Percentiles rank a stretch among this genome's conserved stretches.
Evolutionary conservation across 1,140 invertebrate species (phyloP).

Genomic region (Caenorhabditis briggsae): DNA sequence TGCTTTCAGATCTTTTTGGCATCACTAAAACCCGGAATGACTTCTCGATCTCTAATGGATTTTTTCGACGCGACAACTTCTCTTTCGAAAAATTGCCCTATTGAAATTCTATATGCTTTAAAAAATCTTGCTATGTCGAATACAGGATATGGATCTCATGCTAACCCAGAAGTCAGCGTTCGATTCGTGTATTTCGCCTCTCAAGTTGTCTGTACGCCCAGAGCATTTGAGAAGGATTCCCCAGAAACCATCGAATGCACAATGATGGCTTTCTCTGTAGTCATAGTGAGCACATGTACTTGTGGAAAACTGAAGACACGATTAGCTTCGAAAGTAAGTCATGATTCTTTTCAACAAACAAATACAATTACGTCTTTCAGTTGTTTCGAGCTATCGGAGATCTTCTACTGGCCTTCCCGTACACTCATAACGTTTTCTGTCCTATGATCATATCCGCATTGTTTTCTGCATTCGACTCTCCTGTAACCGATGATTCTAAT

Average conservation of each 20-base stretch:
- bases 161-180: slow-evolving; percentile 23
- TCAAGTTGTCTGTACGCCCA: slow-evolving; percentile 4
- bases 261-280: not conserved
- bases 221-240: slow-evolving; percentile 8
- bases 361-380: not conserved
- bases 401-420: not conserved
- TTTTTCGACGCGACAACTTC: slow-evolving; percentile 38
- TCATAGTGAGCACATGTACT: slow-evolving; percentile 5
- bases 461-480: slow-evolving; percentile 22
- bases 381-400: slow-evolving; percentile 19
- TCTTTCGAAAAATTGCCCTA: not conserved
- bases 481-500: not conserved
- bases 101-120: not conserved
- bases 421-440: not conserved
- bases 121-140: slow-evolving; percentile 9
- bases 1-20: not conserved
- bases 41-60: not conserved
- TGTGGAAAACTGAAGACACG: not conserved
- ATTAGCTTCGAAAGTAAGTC: not conserved
- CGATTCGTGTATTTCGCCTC: slow-evolving; percentile 28
- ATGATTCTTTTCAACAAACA: not conserved
- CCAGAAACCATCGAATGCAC: not conserved
- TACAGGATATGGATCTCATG: slow-evolving; percentile 15
- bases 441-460: slow-evolving; percentile 12
- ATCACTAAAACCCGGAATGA: not conserved